Conservation (phyloP, 2,113 vertebrate genomes). For the Heterotilapia buettikoferi region DNA sequence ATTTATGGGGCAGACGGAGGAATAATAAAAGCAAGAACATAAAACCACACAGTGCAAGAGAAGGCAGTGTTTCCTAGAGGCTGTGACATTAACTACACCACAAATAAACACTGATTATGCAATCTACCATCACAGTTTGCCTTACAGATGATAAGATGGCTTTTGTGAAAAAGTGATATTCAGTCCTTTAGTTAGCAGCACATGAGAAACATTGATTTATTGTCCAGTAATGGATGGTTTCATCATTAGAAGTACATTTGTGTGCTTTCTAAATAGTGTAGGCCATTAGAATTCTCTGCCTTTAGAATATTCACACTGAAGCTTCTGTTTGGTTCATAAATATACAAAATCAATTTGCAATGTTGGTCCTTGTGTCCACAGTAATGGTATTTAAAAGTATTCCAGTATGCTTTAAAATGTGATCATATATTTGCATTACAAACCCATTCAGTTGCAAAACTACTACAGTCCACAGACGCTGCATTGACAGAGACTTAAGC, state of each 20-base stretch:
- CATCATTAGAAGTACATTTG: not conserved
- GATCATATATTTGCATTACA: not conserved
- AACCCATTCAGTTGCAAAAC: not conserved
- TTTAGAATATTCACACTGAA: not conserved
- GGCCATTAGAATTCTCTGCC: not conserved
- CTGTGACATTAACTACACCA: not conserved
- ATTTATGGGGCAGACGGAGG: too few species aligned
- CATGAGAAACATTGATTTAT: not conserved
- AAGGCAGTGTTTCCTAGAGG: not conserved
- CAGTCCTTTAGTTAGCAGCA: not conserved
- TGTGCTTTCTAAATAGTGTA: not conserved
- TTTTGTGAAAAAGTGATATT: not conserved
- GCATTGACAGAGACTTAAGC: not conserved
- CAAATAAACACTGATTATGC: not conserved
- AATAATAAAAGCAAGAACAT: not conserved
- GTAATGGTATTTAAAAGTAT: not conserved
- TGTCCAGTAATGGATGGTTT: not conserved
- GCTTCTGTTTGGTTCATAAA: not conserved
- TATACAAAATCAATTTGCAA: not conserved
- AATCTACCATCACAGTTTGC: not conserved
- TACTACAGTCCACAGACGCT: not conserved
- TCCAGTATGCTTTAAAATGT: not conserved
- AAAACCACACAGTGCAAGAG: not conserved
- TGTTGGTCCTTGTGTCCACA: not conserved
- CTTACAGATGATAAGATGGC: not conserved